A percentile compares a stretch with the other conserved stretches of the same genome.
Conservation (phyloP, 2,888 invertebrate genomes). For the Drosophila atroscutellata region DNA sequence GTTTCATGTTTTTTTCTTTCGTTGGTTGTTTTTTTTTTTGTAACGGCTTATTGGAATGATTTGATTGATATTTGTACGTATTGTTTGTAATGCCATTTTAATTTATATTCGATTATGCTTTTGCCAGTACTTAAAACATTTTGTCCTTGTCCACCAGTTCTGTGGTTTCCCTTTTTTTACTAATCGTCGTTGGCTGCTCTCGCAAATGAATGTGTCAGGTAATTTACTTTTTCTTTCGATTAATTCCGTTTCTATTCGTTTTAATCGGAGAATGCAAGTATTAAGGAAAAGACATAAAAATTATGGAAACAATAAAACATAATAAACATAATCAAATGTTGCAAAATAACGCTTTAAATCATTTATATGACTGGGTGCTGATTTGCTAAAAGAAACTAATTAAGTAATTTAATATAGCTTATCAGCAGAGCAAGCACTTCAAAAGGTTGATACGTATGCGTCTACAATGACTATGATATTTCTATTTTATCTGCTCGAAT, state of each 20-base stretch:
- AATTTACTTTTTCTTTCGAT: slow-evolving; percentile 36
- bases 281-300: slow-evolving; percentile 63
- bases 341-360: slow-evolving; percentile 26
- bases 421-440: slow-evolving; percentile 41
- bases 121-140: slow-evolving; percentile 44
- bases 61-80: slow-evolving; percentile 49
- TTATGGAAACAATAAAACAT: slow-evolving; percentile 48
- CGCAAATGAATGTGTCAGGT: slow-evolving; percentile 43
- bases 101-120: slow-evolving; percentile 45
- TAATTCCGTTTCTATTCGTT: slow-evolving; percentile 46
- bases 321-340: slow-evolving; percentile 60
- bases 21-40: slow-evolving; percentile 24
- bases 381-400: slow-evolving; percentile 23
- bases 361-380: slow-evolving; percentile 38
- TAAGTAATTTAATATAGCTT: slow-evolving; percentile 23
- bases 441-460: slow-evolving; percentile 19
- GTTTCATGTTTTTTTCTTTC: slow-evolving; percentile 43
- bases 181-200: slow-evolving; percentile 33
- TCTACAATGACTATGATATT: slow-evolving; percentile 22
- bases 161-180: slow-evolving; percentile 22
- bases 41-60: slow-evolving; percentile 46
- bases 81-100: slow-evolving; percentile 61
- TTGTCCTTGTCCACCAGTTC: slow-evolving; percentile 51
- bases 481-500: slow-evolving; percentile 26
- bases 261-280: slow-evolving; percentile 64